Percentiles rank a stretch among this genome's conserved stretches.
phyloP scores from a whole-genome alignment of 1,140 invertebrate species.

The Drosophila kikkawai region DNA sequence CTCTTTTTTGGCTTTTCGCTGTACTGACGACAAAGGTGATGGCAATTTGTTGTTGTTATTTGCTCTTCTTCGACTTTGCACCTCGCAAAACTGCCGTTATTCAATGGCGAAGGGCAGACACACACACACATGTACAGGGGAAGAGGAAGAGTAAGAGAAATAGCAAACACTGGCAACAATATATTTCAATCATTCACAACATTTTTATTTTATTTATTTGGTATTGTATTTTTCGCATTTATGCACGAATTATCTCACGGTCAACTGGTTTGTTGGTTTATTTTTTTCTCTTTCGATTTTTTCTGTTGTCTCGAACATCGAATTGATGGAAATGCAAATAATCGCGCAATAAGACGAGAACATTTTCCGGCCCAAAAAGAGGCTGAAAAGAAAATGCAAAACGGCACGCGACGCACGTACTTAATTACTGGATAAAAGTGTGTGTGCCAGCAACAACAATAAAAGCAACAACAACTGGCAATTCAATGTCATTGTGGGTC shows the following conservation, averaged over 20 bases:
- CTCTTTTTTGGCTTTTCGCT: slow-evolving; percentile 8
- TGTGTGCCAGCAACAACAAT: neutral
- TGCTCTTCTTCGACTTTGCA: slow-evolving; percentile 44
- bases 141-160: neutral
- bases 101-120: slow-evolving; percentile 43
- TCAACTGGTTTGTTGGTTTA: slow-evolving; percentile 35
- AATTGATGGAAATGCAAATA: slow-evolving; percentile 38
- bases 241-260: slow-evolving; percentile 45
- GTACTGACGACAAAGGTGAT: slow-evolving; percentile 42
- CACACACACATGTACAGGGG: neutral
- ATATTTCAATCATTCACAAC: slow-evolving; percentile 52
- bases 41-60: slow-evolving; percentile 43
- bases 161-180: slow-evolving; percentile 7
- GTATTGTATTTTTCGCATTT: slow-evolving; percentile 16
- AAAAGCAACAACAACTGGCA: neutral
- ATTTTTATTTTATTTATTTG: slow-evolving; percentile 16
- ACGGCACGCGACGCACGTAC: slow-evolving; percentile 53
- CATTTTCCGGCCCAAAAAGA: slow-evolving; percentile 32
- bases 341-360: slow-evolving; percentile 20
- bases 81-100: slow-evolving; percentile 49
- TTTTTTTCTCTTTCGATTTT: slow-evolving; percentile 7
- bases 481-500: slow-evolving; percentile 25
- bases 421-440: slow-evolving; percentile 37
- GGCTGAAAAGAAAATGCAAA: slow-evolving; percentile 38
- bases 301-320: slow-evolving; percentile 9